These are phyloP conservation scores for Avahi laniger DNA, from an alignment of 2,797 vertebrate genomes.

Conservation along the genomic window DNA sequence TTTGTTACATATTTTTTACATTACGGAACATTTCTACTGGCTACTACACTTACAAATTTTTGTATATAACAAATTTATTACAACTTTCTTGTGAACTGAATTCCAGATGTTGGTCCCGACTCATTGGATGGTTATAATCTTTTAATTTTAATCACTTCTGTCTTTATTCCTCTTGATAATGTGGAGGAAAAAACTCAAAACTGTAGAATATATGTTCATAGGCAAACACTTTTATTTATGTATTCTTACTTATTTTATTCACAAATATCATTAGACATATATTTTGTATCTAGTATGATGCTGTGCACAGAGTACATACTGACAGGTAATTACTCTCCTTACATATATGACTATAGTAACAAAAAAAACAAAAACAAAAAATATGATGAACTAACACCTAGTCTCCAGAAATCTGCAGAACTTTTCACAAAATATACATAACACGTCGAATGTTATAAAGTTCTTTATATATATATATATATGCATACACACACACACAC, in stretches of 20 bases:
- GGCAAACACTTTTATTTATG: not conserved
- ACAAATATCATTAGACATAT: not conserved
- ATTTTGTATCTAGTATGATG: not conserved
- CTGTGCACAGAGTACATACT: not conserved
- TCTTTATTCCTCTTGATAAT: not conserved
- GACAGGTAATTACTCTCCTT: not conserved
- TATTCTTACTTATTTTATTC: not conserved
- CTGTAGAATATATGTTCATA: not conserved
- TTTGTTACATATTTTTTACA: not conserved
- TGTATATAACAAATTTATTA: not conserved
- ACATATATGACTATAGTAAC: not conserved
- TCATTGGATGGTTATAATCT: not conserved
- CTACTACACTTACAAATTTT: not conserved
- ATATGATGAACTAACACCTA: not conserved
- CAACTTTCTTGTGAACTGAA: not conserved
- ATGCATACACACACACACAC: not conserved
- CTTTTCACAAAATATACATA: not conserved
- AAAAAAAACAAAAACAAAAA: not conserved
- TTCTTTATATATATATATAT: not conserved
- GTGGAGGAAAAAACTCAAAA: not conserved
- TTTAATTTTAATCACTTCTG: not conserved
- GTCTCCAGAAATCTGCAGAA: not conserved
- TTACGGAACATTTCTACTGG: not conserved
- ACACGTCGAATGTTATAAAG: not conserved
- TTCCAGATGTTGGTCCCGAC: not conserved